Conservation (phyloP, 2,888 invertebrate species). For the Andricus curvator region DNA sequence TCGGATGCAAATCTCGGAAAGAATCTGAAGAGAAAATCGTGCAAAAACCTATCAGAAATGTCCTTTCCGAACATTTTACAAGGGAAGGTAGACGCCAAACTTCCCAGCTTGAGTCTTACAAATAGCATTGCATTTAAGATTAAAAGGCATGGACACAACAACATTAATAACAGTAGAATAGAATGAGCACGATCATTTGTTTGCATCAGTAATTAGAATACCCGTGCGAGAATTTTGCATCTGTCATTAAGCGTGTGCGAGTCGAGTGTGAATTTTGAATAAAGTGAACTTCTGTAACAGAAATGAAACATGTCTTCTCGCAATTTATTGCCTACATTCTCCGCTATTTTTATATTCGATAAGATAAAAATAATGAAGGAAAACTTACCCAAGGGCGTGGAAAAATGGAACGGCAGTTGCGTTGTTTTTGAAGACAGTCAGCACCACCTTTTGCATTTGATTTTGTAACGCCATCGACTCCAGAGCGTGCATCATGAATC, state of each 20-base stretch:
- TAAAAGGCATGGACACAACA: not conserved
- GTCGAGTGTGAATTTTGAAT: conserved; percentile 3
- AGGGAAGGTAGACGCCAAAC: not conserved
- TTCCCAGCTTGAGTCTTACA: not conserved
- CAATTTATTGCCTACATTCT: too few relatives aligned
- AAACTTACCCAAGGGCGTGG: conserved; percentile 85
- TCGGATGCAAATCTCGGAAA: too few relatives aligned
- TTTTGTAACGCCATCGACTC: conserved; percentile 87
- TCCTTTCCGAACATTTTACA: too few relatives aligned
- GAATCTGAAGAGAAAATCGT: too few relatives aligned
- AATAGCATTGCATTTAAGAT: not conserved
- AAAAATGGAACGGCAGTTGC: conserved; percentile 87
- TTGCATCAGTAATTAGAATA: not conserved
- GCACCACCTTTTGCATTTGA: conserved; percentile 88
- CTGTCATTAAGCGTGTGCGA: not conserved
- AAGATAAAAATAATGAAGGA: too few relatives aligned
- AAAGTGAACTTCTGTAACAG: not conserved
- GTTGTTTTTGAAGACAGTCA: conserved; percentile 91
- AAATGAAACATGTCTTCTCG: not conserved
- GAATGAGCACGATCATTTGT: not conserved
- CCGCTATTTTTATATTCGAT: too few relatives aligned
- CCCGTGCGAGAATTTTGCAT: not conserved
- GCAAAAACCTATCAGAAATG: too few relatives aligned
- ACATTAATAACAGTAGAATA: not conserved
- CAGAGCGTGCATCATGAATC: conserved; percentile 88